phyloP scores from a whole-genome alignment of 2,797 vertebrate genomes.

The Brachyalestes nurse region DNA sequence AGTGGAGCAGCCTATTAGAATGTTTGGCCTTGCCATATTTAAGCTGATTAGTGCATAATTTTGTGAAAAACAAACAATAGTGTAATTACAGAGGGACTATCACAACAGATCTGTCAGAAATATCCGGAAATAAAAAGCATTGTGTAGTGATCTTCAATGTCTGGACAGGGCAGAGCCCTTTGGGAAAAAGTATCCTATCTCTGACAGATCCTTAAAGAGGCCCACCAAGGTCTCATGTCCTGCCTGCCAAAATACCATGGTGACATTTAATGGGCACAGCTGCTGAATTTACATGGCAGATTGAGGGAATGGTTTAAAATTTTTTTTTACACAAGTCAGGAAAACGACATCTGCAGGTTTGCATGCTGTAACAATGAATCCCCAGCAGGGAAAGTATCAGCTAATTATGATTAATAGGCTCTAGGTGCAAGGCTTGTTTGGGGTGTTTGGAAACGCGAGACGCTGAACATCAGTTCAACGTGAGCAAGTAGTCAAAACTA shows the following conservation, averaged over 20 bases:
- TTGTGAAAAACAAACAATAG: neutral
- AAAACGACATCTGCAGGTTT: conserved; percentile 33
- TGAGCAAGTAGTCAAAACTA: conserved; percentile 64
- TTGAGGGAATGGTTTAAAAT: neutral
- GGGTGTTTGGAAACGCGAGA: conserved; percentile 57
- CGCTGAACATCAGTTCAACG: conserved; percentile 54
- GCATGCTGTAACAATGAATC: conserved; percentile 14
- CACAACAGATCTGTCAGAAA: neutral
- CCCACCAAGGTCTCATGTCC: conserved; percentile 18
- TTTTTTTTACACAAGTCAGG: neutral
- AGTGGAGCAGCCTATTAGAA: no score
- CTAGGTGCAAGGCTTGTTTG: conserved; percentile 46
- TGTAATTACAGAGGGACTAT: neutral
- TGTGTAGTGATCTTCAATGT: neutral
- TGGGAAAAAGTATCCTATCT: neutral
- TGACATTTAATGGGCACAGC: neutral
- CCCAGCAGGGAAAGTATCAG: conserved; percentile 39
- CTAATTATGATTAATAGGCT: conserved; percentile 56
- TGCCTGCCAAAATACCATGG: neutral
- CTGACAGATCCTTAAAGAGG: conserved; percentile 5
- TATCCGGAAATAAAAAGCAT: neutral
- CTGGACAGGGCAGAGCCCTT: neutral
- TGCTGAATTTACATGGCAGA: neutral
- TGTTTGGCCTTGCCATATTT: no score
- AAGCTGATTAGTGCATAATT: no score